phyloP scores from a whole-genome alignment of 2,888 invertebrate species.

The Amblyjoppa proteus region DNA sequence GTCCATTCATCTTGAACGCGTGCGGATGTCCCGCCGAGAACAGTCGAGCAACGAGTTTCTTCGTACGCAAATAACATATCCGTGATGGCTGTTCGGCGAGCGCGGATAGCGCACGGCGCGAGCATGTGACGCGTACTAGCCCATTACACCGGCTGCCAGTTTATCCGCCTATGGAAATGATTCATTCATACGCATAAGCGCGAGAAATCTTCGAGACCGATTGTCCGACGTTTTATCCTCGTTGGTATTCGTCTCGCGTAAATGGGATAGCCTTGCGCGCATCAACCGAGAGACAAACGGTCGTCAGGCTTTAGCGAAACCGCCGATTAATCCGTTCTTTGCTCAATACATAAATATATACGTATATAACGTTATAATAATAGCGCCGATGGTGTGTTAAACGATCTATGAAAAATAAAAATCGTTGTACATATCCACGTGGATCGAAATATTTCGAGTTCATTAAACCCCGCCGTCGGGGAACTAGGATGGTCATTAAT shows the following conservation, averaged over 20 bases:
- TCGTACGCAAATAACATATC: conserved; percentile 23
- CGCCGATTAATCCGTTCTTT: not conserved
- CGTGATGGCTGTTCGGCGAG: not conserved
- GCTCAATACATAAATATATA: not conserved
- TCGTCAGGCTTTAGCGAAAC: conserved; percentile 13
- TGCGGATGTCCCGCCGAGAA: conserved; percentile 18
- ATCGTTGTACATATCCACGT: not conserved
- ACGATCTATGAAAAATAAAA: conserved; percentile 3
- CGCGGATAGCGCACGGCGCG: not conserved
- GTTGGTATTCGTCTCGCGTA: conserved; percentile 30
- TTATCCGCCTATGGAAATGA: conserved; percentile 17
- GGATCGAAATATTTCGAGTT: conserved; percentile 2
- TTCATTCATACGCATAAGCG: conserved; percentile 4
- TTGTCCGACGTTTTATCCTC: conserved; percentile 11
- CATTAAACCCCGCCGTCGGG: conserved; percentile 5
- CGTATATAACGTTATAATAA: not conserved
- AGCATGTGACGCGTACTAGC: not conserved
- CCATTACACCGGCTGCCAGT: not conserved
- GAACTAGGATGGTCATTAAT: conserved; percentile 4
- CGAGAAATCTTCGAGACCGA: conserved; percentile 38
- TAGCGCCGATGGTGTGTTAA: not conserved
- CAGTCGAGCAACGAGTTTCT: conserved; percentile 41
- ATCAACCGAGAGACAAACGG: conserved; percentile 8
- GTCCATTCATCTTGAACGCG: conserved; percentile 53
- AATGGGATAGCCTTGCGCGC: conserved; percentile 20